Evolutionary conservation across 2,888 invertebrate species (phyloP).

Genomic region (Brachycybe producta): DNA sequence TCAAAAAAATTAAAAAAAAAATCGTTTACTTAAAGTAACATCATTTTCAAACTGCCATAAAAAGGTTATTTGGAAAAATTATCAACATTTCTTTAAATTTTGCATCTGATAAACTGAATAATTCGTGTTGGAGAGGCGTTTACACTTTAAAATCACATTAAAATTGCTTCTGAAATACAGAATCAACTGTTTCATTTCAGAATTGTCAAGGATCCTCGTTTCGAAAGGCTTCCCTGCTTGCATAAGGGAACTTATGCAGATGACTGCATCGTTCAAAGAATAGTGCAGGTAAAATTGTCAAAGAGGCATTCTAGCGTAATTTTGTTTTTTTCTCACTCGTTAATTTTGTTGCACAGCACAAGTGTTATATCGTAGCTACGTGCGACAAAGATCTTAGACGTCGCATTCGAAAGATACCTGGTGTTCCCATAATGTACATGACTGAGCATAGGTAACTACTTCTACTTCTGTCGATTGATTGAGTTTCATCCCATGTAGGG

Average conservation of each 20-base stretch:
- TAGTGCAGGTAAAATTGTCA: constrained; percentile 60
- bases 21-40: too few species aligned
- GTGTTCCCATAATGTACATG: constrained; percentile 97
- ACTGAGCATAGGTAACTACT: constrained; percentile 54
- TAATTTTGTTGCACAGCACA: constrained; percentile 63
- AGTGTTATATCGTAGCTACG: constrained; percentile 98
- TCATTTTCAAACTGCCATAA: too few species aligned
- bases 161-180: not conserved
- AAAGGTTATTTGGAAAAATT: too few species aligned
- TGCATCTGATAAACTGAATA: too few species aligned
- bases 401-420: constrained; percentile 91
- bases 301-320: not conserved
- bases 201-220: constrained; percentile 86
- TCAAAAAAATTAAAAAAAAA: not conserved
- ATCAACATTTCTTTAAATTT: too few species aligned
- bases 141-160: too few species aligned
- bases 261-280: constrained; percentile 90
- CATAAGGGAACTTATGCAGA: constrained; percentile 99
- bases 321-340: constrained; percentile 2
- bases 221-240: constrained; percentile 80
- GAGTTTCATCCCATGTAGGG: too few species aligned
- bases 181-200: constrained; percentile 27
- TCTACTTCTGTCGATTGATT: not conserved
- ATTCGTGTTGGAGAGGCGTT: too few species aligned
- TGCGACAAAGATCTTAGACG: constrained; percentile 95